Conservation (phyloP, 2,888 invertebrate species). For the Chalcosyrphus nemorum region DNA sequence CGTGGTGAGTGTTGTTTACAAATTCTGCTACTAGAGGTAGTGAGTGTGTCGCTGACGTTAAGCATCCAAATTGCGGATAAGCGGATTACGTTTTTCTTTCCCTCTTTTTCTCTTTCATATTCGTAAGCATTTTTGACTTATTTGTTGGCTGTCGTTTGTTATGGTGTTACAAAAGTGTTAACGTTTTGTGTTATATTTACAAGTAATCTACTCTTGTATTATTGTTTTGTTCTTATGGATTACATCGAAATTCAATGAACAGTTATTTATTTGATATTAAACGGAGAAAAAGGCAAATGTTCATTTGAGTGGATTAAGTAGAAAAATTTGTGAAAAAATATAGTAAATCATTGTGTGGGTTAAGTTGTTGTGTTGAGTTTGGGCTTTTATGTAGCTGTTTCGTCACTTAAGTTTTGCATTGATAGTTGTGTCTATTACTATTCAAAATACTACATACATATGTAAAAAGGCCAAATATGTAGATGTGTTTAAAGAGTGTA, state of each 20-base stretch:
- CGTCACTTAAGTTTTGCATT: too few relatives aligned
- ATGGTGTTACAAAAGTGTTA: background rate
- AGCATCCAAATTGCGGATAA: background rate
- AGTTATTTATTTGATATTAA: background rate
- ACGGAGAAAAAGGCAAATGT: background rate
- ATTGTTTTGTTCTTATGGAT: background rate
- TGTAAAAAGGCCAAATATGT: too few relatives aligned
- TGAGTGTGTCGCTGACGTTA: conserved; percentile 26
- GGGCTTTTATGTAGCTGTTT: too few relatives aligned
- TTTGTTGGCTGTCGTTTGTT: background rate
- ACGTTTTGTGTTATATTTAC: background rate
- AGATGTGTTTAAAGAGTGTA: too few relatives aligned
- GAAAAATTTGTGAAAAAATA: background rate
- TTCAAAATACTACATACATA: too few relatives aligned
- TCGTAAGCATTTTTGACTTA: background rate
- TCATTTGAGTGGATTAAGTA: background rate
- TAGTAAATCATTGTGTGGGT: too few relatives aligned
- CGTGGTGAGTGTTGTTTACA: conserved; percentile 24
- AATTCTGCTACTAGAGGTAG: conserved; percentile 64
- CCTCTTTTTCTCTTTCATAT: background rate
- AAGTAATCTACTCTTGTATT: too few relatives aligned
- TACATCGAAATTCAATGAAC: background rate
- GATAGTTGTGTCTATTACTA: too few relatives aligned
- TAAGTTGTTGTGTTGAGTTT: too few relatives aligned
- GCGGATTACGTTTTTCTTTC: background rate